A percentile compares a stretch with the other conserved stretches of the same genome.
These are phyloP conservation scores for Sinohyriopsis cumingii DNA, from an alignment of 2,888 invertebrate species.

Conservation along the genomic window DNA sequence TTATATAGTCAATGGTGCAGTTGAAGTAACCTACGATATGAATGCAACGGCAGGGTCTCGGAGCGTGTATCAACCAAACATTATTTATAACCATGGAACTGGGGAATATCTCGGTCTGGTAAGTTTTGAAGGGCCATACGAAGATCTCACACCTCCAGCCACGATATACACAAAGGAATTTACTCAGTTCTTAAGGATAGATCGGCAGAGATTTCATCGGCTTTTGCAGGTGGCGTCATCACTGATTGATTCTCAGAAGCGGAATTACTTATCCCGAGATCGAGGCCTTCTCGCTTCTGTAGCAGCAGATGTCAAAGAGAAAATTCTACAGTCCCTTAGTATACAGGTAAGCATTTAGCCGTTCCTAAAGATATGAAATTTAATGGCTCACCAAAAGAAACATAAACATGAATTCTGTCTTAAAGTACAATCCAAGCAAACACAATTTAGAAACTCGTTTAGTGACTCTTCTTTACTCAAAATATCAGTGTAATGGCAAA, in stretches of 20 bases:
- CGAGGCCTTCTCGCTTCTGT: conserved; percentile 43
- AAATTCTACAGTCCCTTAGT: conserved; percentile 49
- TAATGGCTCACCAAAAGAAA: no score
- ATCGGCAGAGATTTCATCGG: conserved; percentile 53
- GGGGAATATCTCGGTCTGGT: conserved; percentile 62
- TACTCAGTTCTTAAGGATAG: conserved; percentile 56
- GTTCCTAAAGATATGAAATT: neutral
- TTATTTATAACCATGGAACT: conserved; percentile 62
- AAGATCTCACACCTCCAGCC: conserved; percentile 59
- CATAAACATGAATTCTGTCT: no score
- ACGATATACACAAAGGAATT: conserved; percentile 58
- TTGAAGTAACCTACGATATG: conserved; percentile 61
- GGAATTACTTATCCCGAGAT: conserved; percentile 35
- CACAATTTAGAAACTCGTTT: no score
- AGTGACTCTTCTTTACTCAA: no score
- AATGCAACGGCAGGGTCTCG: conserved; percentile 39
- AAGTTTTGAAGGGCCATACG: conserved; percentile 51
- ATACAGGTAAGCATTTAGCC: conserved; percentile 47
- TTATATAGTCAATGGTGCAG: conserved; percentile 57
- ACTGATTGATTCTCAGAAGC: conserved; percentile 41
- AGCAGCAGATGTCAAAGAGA: conserved; percentile 46
- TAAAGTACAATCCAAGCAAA: no score
- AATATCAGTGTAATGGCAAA: no score
- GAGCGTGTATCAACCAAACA: conserved; percentile 59
- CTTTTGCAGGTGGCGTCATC: conserved; percentile 38